Percentiles rank a stretch among this genome's conserved stretches.
Evolutionary conservation across 1,140 invertebrate species (phyloP).

Genomic region (Dufourea novaeangliae): DNA sequence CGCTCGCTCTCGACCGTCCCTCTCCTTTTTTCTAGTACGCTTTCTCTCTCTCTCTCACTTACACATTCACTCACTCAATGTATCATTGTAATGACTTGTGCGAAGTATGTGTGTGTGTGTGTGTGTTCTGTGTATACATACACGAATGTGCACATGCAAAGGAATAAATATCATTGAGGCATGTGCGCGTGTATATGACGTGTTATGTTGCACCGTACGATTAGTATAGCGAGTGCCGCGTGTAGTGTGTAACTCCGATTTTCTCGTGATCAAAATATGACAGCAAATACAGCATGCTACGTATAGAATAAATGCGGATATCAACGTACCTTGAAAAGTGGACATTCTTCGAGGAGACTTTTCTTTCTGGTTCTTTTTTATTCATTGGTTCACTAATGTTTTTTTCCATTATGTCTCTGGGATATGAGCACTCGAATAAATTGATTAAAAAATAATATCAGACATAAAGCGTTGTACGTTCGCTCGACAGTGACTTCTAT

Average conservation of each 20-base stretch:
- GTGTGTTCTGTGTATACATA: conserved; percentile 19
- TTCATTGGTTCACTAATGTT: neutral
- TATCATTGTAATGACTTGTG: conserved; percentile 48
- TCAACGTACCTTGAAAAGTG: neutral
- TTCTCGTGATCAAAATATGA: conserved; percentile 23
- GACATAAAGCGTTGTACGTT: neutral
- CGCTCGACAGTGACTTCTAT: neutral
- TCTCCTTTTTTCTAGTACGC: neutral
- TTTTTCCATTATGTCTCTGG: neutral
- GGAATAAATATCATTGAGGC: conserved; percentile 36
- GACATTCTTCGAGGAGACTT: neutral
- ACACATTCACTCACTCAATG: too few species aligned
- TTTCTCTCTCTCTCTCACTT: conserved; percentile 15
- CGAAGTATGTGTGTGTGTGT: too few species aligned
- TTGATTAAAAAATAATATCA: neutral
- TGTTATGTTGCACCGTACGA: conserved; percentile 49
- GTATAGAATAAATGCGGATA: neutral
- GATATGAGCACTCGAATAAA: neutral
- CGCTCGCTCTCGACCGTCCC: neutral
- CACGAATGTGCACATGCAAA: conserved; percentile 26
- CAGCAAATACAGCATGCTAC: neutral
- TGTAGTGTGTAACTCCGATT: conserved; percentile 29
- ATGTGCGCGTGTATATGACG: conserved; percentile 45
- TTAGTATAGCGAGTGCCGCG: conserved; percentile 32
- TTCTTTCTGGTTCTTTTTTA: neutral